Base-by-base conservation (phyloP, 2,797 vertebrate species). In the Protonibea diacanthus region DNA sequence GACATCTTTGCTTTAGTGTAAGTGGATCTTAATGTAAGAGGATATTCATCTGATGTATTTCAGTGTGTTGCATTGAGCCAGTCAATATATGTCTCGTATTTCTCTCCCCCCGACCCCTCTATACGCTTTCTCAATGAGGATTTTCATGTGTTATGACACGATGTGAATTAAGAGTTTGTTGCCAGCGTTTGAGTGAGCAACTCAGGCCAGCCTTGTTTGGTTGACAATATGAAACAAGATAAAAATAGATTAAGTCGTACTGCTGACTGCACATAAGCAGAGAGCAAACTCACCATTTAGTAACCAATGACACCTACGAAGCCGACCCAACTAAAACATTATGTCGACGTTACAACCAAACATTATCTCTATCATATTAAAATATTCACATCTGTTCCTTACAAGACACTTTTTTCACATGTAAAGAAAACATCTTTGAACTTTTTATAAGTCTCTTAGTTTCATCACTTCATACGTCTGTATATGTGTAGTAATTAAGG, bases 361-460 rank as follows among this genome's bases (percentile, higher is more conserved):
- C 92, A 86, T 86, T 91, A 88, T 94, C 92, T 94, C 95, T 94
- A 94, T 93, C 93, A 94, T 95, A 96, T 81, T 94, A 95, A 96
- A 96, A 96, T 95, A 96, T 95, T 94, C 93, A 96, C 94, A 94
- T 95, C 93, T 95, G 90, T 90, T 94, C 92, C 91, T 91, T 92
- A 94, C 92, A 94, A 95, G 93, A 96, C 94, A 95, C 93, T 92
- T 92, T 92, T 88, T 89, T 90, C 91, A 95, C 93, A 92, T 83
- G 84, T 92, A 92, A 94, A 93, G 89, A 94, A 94, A 91, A 93
- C 92, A 94, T 88, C 76, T 92, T 89, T 90, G 82, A 88, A 83
- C 88, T 89, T 53, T 38, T 60, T 86, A 85, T 91, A 95, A 94
- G 93, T 94, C 93, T 95, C 93, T 93, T 92, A 75, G 89, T 90